Percentiles rank a stretch among this genome's conserved stretches.
Conservation (phyloP, 2,888 invertebrate genomes). For the Cantharis flavilabris region DNA sequence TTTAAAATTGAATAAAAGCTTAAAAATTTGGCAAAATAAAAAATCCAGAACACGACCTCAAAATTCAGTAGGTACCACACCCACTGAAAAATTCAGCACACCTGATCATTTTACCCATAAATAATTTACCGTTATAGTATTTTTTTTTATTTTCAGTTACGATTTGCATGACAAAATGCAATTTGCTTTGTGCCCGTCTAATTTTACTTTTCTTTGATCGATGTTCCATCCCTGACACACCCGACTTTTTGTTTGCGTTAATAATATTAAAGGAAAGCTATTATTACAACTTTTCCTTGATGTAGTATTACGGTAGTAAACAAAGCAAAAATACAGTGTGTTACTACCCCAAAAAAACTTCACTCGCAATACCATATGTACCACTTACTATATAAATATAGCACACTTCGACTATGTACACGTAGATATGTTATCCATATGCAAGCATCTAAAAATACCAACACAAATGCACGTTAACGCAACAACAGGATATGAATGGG, state of each 20-base stretch:
- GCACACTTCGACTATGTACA: not conserved
- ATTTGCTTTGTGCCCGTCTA: not conserved
- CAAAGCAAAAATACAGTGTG: not conserved
- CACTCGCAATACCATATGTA: not conserved
- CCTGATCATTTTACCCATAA: not conserved
- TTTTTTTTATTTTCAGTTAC: not conserved
- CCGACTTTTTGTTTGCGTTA: not conserved
- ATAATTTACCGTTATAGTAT: not conserved
- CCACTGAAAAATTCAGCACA: not conserved
- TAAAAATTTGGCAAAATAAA: not conserved
- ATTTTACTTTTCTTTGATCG: not conserved
- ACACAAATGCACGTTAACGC: constrained; percentile 37
- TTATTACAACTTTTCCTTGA: not conserved
- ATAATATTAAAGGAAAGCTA: not conserved
- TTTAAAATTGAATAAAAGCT: not conserved
- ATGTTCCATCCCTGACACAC: not conserved
- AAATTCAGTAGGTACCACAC: not conserved
- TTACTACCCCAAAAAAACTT: not conserved
- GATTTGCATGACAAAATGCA: not conserved
- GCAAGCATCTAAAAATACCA: constrained; percentile 22
- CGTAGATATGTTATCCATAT: constrained; percentile 9
- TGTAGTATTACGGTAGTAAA: not conserved
- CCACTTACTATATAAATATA: not conserved
- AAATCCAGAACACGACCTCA: not conserved
- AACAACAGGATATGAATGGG: constrained; percentile 35